A percentile compares a stretch with the other conserved stretches of the same genome.
phyloP scores from a whole-genome alignment of 2,113 vertebrate genomes.

The Panthera tigris region DNA sequence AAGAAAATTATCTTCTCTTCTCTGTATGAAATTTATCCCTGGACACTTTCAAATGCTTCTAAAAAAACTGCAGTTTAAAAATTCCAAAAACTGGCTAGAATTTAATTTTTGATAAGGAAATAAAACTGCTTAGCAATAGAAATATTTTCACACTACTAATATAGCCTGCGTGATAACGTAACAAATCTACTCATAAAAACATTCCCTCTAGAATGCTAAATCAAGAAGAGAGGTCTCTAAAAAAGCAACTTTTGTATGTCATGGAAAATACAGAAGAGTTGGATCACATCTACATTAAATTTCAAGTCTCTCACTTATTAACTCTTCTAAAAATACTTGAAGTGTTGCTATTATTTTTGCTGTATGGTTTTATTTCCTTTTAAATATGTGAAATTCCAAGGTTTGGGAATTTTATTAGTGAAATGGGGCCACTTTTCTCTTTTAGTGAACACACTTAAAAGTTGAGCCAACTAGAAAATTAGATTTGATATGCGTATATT shows the following conservation, averaged over 20 bases:
- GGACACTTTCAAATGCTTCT: not conserved
- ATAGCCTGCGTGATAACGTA: not conserved
- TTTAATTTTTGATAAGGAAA: conserved; percentile 28
- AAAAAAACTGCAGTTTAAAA: not conserved
- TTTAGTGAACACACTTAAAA: not conserved
- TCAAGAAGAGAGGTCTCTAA: not conserved
- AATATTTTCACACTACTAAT: not conserved
- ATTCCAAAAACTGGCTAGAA: not conserved
- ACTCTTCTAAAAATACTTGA: not conserved
- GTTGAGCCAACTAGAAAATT: conserved; percentile 45
- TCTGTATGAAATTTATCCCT: not conserved
- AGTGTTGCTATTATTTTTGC: conserved; percentile 13
- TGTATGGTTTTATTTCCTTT: conserved; percentile 43
- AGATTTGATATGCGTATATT: not conserved
- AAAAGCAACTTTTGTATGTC: not conserved
- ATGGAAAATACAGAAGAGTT: not conserved
- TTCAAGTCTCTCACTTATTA: not conserved
- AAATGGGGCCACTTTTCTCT: not conserved
- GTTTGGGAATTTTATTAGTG: not conserved
- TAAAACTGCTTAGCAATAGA: not conserved
- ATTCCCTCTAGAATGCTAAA: not conserved
- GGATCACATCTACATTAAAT: not conserved
- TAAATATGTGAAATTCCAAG: not conserved
- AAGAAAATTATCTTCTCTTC: not conserved
- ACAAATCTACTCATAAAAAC: not conserved